Evolutionary conservation across 2,888 invertebrate species (phyloP).

Genomic region (Leptopilina syphax): DNA sequence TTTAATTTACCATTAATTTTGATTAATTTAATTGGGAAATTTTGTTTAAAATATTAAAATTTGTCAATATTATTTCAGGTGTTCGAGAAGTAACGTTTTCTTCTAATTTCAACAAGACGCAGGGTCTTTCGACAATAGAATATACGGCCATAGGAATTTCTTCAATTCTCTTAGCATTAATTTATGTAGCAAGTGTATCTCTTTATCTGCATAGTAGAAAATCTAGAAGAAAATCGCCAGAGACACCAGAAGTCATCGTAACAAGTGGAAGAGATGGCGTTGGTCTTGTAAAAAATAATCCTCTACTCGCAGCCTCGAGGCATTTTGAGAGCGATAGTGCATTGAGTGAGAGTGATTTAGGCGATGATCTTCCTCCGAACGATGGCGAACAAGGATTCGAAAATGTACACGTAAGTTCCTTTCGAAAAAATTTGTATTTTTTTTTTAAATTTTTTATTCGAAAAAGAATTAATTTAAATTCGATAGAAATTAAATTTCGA

Average conservation of each 20-base stretch:
- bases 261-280: slow-evolving; percentile 79
- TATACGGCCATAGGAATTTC: slow-evolving; percentile 91
- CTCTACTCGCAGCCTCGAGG: slow-evolving; percentile 81
- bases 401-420: slow-evolving; percentile 60
- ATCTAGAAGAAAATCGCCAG: slow-evolving; percentile 75
- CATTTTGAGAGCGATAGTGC: slow-evolving; percentile 78
- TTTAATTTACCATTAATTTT: too few relatives aligned
- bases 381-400: slow-evolving; percentile 70
- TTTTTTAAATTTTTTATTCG: too few relatives aligned
- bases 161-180: slow-evolving; percentile 89
- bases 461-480: too few relatives aligned
- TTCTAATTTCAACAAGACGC: slow-evolving; percentile 78
- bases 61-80: slow-evolving; percentile 73
- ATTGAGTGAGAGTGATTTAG: slow-evolving; percentile 68
- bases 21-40: too few relatives aligned
- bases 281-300: slow-evolving; percentile 88
- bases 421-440: background rate
- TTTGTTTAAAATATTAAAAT: too few relatives aligned
- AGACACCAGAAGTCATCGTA: slow-evolving; percentile 73
- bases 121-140: slow-evolving; percentile 85
- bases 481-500: too few relatives aligned
- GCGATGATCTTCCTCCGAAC: slow-evolving; percentile 67
- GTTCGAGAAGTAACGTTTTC: slow-evolving; percentile 89
- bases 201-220: slow-evolving; percentile 88
- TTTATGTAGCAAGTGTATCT: slow-evolving; percentile 91